Percentiles rank a stretch among this genome's conserved stretches.
phyloP scores from a whole-genome alignment of 2,797 vertebrate species.

The Apogon hyalosoma region DNA sequence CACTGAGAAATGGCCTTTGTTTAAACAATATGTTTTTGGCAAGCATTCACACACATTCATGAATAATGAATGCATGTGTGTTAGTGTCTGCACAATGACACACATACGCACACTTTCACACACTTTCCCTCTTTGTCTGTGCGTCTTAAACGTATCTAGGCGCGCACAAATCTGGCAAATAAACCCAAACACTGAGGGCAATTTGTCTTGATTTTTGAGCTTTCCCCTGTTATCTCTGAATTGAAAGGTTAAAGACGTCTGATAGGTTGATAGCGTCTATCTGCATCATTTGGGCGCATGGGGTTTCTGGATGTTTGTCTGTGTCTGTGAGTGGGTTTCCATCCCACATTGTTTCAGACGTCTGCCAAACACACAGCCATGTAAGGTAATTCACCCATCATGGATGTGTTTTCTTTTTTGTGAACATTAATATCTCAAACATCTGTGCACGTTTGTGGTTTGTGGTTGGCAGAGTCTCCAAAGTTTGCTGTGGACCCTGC shows the following conservation, averaged over 20 bases:
- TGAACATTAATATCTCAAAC: conserved; percentile 73
- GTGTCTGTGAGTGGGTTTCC: conserved; percentile 51
- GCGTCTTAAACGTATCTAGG: conserved; percentile 43
- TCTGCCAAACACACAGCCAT: conserved; percentile 67
- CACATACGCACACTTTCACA: conserved; percentile 30
- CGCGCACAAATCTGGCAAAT: conserved; percentile 51
- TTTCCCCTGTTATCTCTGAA: conserved; percentile 52
- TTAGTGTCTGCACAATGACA: conserved; percentile 45
- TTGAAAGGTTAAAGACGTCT: conserved; percentile 61
- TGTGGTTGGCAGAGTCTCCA: conserved; percentile 70
- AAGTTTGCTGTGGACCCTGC: conserved; percentile 64
- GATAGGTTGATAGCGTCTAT: conserved; percentile 65
- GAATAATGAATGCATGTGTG: conserved; percentile 68
- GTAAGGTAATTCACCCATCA: conserved; percentile 66
- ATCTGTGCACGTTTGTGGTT: conserved; percentile 72
- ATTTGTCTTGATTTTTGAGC: conserved; percentile 70
- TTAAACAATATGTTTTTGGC: conserved; percentile 78
- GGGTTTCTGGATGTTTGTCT: conserved; percentile 28
- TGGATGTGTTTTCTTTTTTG: conserved; percentile 58
- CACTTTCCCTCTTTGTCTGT: conserved; percentile 40
- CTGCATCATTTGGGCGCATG: conserved; percentile 47
- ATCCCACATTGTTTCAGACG: conserved; percentile 47
- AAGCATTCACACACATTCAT: conserved; percentile 76
- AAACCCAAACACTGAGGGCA: conserved; percentile 57
- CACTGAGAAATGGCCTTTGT: conserved; percentile 76